These are phyloP conservation scores for Taenioides sp. DNA, from an alignment of 2,797 vertebrate genomes.

Conservation along the genomic window DNA sequence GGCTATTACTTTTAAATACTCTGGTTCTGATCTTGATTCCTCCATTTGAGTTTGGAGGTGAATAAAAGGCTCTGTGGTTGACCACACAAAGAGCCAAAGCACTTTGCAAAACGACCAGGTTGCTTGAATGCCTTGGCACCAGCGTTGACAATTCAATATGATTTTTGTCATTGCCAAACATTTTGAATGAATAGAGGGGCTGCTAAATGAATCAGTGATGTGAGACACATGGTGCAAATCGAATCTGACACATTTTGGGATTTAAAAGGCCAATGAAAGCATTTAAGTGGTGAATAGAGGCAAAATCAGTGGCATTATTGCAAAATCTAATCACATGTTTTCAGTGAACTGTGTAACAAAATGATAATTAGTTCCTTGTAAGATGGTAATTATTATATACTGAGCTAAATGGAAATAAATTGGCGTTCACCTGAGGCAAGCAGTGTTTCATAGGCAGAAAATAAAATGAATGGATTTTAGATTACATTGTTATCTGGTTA, in stretches of 20 bases:
- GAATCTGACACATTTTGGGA: constrained; percentile 27
- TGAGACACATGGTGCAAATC: constrained; percentile 24
- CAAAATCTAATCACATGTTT: constrained; percentile 12
- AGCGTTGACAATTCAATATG: constrained; percentile 47
- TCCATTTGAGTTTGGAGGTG: not conserved
- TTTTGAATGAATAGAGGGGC: constrained; percentile 31
- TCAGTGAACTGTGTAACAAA: constrained; percentile 15
- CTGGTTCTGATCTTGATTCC: not conserved
- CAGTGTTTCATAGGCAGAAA: constrained; percentile 5
- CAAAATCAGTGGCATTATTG: not conserved
- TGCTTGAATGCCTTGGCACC: constrained; percentile 41
- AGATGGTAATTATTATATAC: constrained; percentile 18
- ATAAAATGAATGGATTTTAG: constrained; percentile 25
- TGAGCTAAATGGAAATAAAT: constrained; percentile 17
- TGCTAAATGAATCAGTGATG: constrained; percentile 43
- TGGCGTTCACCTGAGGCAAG: constrained; percentile 1
- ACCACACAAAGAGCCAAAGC: constrained; percentile 37
- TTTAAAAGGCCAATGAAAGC: constrained; percentile 8
- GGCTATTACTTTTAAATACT: not conserved
- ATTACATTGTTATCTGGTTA: constrained; percentile 9
- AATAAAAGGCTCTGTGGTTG: constrained; percentile 43
- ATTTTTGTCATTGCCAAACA: constrained; percentile 48
- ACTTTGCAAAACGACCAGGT: constrained; percentile 33
- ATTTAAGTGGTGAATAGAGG: constrained; percentile 17
- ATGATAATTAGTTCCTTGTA: constrained; percentile 16